Base-by-base conservation (phyloP, 2,797 vertebrate genomes). In the Bovichtus diacanthus region DNA sequence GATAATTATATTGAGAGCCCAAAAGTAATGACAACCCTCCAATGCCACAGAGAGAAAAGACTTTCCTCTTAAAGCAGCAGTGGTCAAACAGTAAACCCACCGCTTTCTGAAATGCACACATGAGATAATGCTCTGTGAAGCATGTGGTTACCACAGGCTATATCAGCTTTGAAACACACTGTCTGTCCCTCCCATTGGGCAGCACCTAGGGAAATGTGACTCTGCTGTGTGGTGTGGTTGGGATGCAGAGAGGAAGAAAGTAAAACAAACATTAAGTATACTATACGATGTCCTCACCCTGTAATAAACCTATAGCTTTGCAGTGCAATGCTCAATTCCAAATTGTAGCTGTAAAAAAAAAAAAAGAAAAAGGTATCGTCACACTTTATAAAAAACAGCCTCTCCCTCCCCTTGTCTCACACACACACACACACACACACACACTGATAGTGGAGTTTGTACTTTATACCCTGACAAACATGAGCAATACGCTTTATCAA, bases 1-100 rank as follows among this genome's bases (percentile, higher is more conserved):
- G 90, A 94, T 93, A 92, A 95, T 93, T 94, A 94, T 91, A 93
- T 88, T 89, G 91, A 91, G 83, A 91, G 91, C 87, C 92, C 76
- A 86, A 74, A 88, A 76, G 88, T 95, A 95, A 95, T 95, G 92
- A 94, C 93, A 95, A 83, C 90, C 88, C 88, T 95, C 82, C 78
- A 19, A 74, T 70, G 83, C 93, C 93, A 83, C 93, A 90, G 86
- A 90, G 80, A 88, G 88, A 92, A 91, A 91, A 92, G 80, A 90
- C 91, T 94, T 94, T 95, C 91, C 90, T 91, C 89, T 90, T 91
- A 88, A 91, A 92, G 91, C 88, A 90, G 85, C 87, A 82, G 88
- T 41, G 91, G 92, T 92, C 92, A 90, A 89, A 88, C 71, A 80
- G 81, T 84, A 85, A 90, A 86, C 88, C 81, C 73, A 38, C 80